A percentile compares a stretch with the other conserved stretches of the same genome.
Conservation (phyloP, 2,113 vertebrate species). For the Daboia siamensis region DNA sequence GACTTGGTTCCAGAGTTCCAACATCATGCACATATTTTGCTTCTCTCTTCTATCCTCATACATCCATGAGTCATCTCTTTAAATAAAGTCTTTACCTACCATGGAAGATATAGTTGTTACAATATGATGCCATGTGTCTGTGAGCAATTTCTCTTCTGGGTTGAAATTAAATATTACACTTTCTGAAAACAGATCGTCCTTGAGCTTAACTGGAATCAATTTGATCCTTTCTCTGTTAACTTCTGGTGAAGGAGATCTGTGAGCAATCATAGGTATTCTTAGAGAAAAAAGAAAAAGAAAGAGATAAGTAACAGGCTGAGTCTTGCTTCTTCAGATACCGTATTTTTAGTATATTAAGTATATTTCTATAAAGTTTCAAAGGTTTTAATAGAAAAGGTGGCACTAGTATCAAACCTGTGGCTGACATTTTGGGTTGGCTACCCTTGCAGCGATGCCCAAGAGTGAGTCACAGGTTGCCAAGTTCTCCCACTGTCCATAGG, state of each 20-base stretch:
- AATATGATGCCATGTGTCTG: conserved; percentile 69
- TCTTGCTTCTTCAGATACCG: not conserved
- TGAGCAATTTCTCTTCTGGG: conserved; percentile 68
- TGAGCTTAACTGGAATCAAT: conserved; percentile 10
- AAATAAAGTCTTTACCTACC: conserved; percentile 66
- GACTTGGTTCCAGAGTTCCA: not conserved
- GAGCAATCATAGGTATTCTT: conserved; percentile 69
- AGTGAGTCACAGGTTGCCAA: not conserved
- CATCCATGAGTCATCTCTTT: not conserved
- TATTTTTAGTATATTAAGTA: not conserved
- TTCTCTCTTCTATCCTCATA: not conserved
- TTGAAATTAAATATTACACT: conserved; percentile 13
- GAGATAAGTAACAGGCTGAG: not conserved
- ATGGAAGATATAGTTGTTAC: conserved; percentile 68
- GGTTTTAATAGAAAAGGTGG: not conserved
- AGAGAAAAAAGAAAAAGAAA: conserved; percentile 15
- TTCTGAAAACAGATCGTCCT: conserved; percentile 46
- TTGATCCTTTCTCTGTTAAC: conserved; percentile 45
- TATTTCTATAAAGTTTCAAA: not conserved
- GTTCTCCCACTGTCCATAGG: not conserved
- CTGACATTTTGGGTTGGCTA: not conserved
- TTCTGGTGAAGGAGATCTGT: conserved; percentile 58
- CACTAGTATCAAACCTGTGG: not conserved
- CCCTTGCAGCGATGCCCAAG: not conserved
- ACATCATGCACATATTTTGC: not conserved